phyloP scores from a whole-genome alignment of 2,113 vertebrate species.

The Lasiurus cinereus region DNA sequence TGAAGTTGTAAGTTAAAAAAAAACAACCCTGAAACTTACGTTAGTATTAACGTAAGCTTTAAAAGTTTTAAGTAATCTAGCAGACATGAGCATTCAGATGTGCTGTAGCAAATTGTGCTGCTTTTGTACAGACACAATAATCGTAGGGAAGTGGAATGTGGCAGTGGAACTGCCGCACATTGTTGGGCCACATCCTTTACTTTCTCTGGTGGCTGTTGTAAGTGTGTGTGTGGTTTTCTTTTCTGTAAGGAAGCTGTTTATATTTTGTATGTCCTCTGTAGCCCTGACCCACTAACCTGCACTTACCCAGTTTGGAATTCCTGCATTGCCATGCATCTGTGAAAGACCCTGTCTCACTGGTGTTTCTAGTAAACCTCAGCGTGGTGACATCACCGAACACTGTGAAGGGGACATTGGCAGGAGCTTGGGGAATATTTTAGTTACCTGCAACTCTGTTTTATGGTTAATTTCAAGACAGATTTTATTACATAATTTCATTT shows the following conservation, averaged over 20 bases:
- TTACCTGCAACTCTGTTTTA: background rate
- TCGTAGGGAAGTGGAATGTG: background rate
- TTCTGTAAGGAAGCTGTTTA: background rate
- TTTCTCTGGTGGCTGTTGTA: background rate
- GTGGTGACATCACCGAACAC: background rate
- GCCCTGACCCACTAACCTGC: background rate
- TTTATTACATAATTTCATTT: conserved; percentile 14
- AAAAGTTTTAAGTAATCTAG: background rate
- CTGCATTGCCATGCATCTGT: background rate
- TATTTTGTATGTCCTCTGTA: conserved; percentile 17
- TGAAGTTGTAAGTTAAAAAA: conserved; percentile 38
- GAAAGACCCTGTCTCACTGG: background rate
- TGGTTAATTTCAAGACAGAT: background rate
- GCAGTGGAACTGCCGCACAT: background rate
- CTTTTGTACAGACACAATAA: background rate
- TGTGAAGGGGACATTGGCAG: background rate
- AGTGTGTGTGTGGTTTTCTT: background rate
- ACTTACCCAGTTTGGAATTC: background rate
- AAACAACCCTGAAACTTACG: background rate
- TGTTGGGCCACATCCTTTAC: background rate
- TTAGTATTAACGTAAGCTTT: conserved; percentile 19
- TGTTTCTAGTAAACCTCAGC: background rate
- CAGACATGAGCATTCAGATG: conserved; percentile 14
- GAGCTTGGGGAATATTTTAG: background rate
- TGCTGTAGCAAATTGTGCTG: background rate